These are phyloP conservation scores for Solen grandis DNA, from an alignment of 1,140 invertebrate species.

Conservation along the genomic window DNA sequence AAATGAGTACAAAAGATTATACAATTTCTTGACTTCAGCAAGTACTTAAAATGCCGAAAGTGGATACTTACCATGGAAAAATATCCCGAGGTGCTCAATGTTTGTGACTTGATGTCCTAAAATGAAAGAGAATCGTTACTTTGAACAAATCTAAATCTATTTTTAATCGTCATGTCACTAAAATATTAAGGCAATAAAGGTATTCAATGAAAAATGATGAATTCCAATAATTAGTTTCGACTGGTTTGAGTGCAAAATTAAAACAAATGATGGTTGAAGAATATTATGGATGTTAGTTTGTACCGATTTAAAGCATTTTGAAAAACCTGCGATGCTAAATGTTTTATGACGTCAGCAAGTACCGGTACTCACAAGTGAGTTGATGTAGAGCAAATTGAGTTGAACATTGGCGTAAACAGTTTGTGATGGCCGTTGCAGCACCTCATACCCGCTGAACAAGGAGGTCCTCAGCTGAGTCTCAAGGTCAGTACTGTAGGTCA, in stretches of 20 bases:
- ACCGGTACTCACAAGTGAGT: slow-evolving; percentile 23
- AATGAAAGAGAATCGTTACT: too few species aligned
- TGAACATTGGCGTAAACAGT: not conserved
- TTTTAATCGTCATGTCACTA: too few species aligned
- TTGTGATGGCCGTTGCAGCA: slow-evolving; percentile 14
- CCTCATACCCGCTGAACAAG: slow-evolving; percentile 21
- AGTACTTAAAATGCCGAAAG: not conserved
- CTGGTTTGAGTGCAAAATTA: not conserved
- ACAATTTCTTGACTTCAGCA: too few species aligned
- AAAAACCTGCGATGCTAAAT: not conserved
- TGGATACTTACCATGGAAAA: slow-evolving; percentile 32
- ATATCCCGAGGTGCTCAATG: slow-evolving; percentile 34
- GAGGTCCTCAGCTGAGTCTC: slow-evolving; percentile 11
- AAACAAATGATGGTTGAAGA: not conserved
- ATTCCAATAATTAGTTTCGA: too few species aligned
- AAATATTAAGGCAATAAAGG: too few species aligned
- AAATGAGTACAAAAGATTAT: too few species aligned
- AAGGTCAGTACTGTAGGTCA: not conserved
- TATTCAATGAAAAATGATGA: too few species aligned
- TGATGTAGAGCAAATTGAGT: slow-evolving; percentile 32
- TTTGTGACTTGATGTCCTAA: slow-evolving; percentile 43
- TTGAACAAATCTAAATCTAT: too few species aligned
- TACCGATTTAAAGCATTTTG: not conserved
- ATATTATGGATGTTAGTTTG: not conserved
- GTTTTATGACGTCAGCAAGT: not conserved